These are phyloP conservation scores for Lethocerus indicus DNA, from an alignment of 1,140 invertebrate genomes.

Conservation along the genomic window DNA sequence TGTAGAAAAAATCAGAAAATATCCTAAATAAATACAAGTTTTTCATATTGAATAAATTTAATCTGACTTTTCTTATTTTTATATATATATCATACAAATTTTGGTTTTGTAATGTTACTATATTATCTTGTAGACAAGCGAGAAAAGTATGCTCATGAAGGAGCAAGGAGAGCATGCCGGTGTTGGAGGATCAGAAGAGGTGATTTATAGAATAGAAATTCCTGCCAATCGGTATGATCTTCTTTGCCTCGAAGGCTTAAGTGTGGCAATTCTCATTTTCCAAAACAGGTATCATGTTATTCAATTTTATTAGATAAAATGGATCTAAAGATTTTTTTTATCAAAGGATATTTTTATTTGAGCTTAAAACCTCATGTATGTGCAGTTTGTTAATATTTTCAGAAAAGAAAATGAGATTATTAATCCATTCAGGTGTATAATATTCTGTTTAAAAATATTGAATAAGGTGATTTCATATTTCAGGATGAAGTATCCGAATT, in stretches of 20 bases:
- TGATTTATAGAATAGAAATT: slow-evolving; percentile 93
- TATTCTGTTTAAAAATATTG: slow-evolving; percentile 15
- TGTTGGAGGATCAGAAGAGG: slow-evolving; percentile 48
- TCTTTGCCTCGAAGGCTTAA: slow-evolving; percentile 85
- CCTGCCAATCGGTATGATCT: slow-evolving; percentile 98
- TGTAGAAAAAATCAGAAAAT: no score
- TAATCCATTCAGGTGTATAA: slow-evolving; percentile 9
- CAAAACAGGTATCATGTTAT: slow-evolving; percentile 53
- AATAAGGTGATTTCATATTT: slow-evolving; percentile 19
- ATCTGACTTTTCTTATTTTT: no score
- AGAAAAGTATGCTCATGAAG: slow-evolving; percentile 76
- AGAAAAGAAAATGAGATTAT: background rate
- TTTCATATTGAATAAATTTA: no score
- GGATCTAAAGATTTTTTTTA: background rate
- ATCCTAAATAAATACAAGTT: no score
- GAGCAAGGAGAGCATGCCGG: slow-evolving; percentile 60
- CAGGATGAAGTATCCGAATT: slow-evolving; percentile 45
- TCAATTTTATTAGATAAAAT: background rate
- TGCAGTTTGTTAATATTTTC: background rate
- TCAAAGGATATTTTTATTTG: no score
- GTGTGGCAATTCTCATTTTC: slow-evolving; percentile 72
- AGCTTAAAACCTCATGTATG: no score
- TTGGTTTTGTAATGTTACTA: slow-evolving; percentile 1
- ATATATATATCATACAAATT: background rate
- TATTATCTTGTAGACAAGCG: slow-evolving; percentile 49